phyloP scores from a whole-genome alignment of 2,113 vertebrate genomes.

The Promerops cafer region DNA sequence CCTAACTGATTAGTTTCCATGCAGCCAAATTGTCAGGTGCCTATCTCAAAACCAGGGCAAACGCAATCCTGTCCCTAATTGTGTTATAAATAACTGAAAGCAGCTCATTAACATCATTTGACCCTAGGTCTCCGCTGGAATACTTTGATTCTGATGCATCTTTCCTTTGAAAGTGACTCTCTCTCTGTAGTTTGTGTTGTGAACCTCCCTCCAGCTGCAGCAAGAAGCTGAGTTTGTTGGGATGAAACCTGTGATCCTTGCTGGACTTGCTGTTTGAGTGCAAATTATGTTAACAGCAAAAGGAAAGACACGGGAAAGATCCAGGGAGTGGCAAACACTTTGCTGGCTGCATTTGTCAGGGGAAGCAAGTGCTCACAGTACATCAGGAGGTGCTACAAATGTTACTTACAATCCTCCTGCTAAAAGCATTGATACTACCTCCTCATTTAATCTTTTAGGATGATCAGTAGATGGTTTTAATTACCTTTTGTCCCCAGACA shows the following conservation, averaged over 20 bases:
- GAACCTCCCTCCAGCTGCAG: neutral
- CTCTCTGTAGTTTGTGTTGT: neutral
- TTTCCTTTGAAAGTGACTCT: neutral
- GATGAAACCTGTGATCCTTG: neutral
- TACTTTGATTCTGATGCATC: neutral
- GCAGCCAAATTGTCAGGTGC: neutral
- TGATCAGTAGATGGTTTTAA: neutral
- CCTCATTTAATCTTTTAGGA: neutral
- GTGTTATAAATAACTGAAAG: neutral
- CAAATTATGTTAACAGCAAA: neutral
- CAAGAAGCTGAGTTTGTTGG: neutral
- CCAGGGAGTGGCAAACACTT: neutral
- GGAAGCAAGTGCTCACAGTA: accelerated
- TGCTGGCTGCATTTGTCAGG: neutral
- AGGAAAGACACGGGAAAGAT: neutral
- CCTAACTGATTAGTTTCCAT: neutral
- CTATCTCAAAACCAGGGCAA: neutral
- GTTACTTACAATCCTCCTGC: neutral
- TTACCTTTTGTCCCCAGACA: neutral
- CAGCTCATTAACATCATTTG: conserved; percentile 12
- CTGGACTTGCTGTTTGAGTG: neutral
- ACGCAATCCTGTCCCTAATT: neutral
- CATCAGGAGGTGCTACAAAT: neutral
- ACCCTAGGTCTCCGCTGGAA: neutral
- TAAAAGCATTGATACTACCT: neutral